Conservation (phyloP, 1,140 invertebrate species). For the Diachasmimorpha longicaudata region DNA sequence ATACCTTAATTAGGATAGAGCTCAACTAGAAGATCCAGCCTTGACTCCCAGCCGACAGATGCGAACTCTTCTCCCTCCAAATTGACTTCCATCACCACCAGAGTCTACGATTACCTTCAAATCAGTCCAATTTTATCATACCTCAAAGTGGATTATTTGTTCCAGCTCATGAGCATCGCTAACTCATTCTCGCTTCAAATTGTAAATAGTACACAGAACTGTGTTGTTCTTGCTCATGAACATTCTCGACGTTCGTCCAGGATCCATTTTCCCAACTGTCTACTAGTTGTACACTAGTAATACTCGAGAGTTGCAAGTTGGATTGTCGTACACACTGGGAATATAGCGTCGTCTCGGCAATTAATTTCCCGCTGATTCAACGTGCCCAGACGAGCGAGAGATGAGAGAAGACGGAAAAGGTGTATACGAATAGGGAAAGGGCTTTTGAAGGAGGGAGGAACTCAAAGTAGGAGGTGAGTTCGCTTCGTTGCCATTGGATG, state of each 20-base stretch:
- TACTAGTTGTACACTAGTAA: not conserved
- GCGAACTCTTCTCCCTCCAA: too few species aligned
- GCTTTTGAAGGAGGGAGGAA: not conserved
- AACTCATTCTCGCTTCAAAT: not conserved
- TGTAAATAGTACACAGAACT: not conserved
- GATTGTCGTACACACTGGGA: not conserved
- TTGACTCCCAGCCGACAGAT: too few species aligned
- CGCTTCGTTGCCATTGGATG: conserved; percentile 2
- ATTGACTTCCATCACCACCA: too few species aligned
- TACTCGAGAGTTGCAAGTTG: conserved; percentile 2
- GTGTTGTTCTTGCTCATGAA: conserved; percentile 9
- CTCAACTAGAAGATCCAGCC: too few species aligned
- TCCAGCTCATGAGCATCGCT: not conserved
- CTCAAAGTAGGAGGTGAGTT: not conserved
- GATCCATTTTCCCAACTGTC: not conserved
- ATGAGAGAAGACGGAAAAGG: conserved; percentile 14
- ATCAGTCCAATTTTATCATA: too few species aligned
- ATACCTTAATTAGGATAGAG: too few species aligned
- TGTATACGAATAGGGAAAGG: not conserved
- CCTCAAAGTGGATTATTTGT: too few species aligned
- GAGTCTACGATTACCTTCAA: too few species aligned
- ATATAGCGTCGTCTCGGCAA: conserved; percentile 18
- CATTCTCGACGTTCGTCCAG: not conserved
- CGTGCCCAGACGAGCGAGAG: conserved; percentile 18
- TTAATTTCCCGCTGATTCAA: conserved; percentile 29